Base-by-base conservation (phyloP, 2,888 invertebrate genomes). In the Nycteola revayana region DNA sequence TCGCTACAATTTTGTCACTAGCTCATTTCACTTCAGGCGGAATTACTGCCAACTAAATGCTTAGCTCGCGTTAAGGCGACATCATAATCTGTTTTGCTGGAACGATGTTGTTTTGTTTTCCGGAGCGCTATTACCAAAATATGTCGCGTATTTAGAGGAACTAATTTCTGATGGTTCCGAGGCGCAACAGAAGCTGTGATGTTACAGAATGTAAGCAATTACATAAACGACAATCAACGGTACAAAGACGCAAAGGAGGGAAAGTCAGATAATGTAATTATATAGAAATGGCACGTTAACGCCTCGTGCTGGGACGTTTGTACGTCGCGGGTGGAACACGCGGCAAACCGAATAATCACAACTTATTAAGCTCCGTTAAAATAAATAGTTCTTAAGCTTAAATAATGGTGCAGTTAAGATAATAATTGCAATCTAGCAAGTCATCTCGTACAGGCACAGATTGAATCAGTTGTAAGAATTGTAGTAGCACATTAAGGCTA, bases 211-310 rank as follows among this genome's bases (percentile, higher is more conserved):
- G 41, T 44, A 30, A 70, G 75, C 78, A 87, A 86, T 88, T 85
- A 87, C 64, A 77, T 77, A 79, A 85, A 81, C 67, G 84, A 81
- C 80, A 81, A 81, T 83, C 81, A 79, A 75, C 73, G 73, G 55
- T 67, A 74, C 76, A 75, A 66, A 78, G 80, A 75, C 67, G 75
- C 71, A 64, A 66, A 68, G 53, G 67, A 75, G 76, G 74, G 81
- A 82, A 84, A 82, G 77, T 76, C 72, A 64, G 49, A 62, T 77
- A 81, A 81, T 72, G 74, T 69, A 78, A 84, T 87, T 84, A 83
- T 70, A 74, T 65, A 68, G 74, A 79, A 75, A 75, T 74, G 73
- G 66, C 70, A 65, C 66, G 69, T 77, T 74, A 70, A 57, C 68
- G 56, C 52, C 54, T 55, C 30, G 47, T 48, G 56, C 45, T 56